phyloP scores from a whole-genome alignment of 2,888 invertebrate species.

The Phaonia tiefii region DNA sequence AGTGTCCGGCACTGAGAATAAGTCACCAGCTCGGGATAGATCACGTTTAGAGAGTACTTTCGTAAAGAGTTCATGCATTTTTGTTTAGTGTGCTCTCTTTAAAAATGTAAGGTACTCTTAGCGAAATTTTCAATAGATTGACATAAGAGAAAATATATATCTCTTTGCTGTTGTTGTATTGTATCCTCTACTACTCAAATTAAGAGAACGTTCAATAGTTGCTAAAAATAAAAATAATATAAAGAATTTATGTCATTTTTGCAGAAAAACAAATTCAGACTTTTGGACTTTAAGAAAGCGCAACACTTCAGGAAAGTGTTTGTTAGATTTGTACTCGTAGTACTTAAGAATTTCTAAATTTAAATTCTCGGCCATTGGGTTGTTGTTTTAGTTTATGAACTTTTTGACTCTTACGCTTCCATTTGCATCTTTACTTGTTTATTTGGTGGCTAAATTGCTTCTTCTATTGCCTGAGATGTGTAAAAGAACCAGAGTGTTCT shows the following conservation, averaged over 20 bases:
- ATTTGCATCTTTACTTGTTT: conserved; percentile 44
- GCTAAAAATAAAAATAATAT: conserved; percentile 45
- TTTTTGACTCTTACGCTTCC: conserved; percentile 58
- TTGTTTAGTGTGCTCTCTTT: conserved; percentile 70
- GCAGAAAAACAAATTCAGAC: conserved; percentile 13
- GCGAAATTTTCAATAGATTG: neutral
- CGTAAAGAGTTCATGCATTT: conserved; percentile 94
- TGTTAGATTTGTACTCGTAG: conserved; percentile 4
- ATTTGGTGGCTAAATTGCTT: neutral
- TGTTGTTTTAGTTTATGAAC: neutral
- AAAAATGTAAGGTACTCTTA: conserved; percentile 31
- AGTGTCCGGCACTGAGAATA: conserved; percentile 93
- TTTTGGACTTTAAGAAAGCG: too few species aligned
- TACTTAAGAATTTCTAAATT: conserved; percentile 12
- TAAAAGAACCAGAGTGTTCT: conserved; percentile 12
- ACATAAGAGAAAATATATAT: neutral
- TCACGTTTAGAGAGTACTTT: conserved; percentile 94
- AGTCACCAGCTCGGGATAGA: conserved; percentile 93
- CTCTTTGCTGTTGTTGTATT: too few species aligned
- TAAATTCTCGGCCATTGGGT: conserved; percentile 7
- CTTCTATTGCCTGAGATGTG: conserved; percentile 13
- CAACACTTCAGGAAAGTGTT: neutral
- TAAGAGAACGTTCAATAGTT: conserved; percentile 45
- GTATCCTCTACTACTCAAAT: neutral
- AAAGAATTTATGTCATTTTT: conserved; percentile 43